phyloP scores from a whole-genome alignment of 1,140 invertebrate genomes.

The Drosophila auraria region DNA sequence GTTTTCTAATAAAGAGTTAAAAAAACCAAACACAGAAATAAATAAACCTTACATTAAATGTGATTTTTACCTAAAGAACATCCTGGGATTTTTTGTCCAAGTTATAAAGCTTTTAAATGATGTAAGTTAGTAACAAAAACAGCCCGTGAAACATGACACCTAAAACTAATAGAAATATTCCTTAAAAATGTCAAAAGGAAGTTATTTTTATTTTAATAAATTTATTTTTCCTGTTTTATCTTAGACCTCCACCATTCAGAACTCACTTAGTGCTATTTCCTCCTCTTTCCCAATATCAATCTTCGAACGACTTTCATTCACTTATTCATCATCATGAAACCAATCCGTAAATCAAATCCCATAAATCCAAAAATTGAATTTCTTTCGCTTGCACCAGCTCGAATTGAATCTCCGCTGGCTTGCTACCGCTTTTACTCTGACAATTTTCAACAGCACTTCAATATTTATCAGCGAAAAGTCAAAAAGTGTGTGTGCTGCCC shows the following conservation, averaged over 20 bases:
- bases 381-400: conserved; percentile 25
- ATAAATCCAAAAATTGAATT: conserved; percentile 50
- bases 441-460: conserved; percentile 53
- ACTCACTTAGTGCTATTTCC: not conserved
- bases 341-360: conserved; percentile 40
- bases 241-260: not conserved
- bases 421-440: conserved; percentile 29
- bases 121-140: not conserved
- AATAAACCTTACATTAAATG: not conserved
- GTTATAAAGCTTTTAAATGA: not conserved
- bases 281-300: conserved; percentile 1
- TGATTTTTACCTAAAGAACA: not conserved
- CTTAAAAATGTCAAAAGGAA: too few species aligned
- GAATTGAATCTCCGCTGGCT: conserved; percentile 26
- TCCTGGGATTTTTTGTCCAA: not conserved
- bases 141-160: not conserved
- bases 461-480: conserved; percentile 54
- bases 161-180: not conserved
- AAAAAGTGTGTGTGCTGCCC: conserved; percentile 21
- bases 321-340: conserved; percentile 29
- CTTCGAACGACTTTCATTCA: conserved; percentile 3
- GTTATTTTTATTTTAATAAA: not conserved
- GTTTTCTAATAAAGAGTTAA: not conserved
- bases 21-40: too few species aligned
- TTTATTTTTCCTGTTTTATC: not conserved